Conservation (phyloP, 2,888 invertebrate genomes). For the Anagyrus pseudococci region DNA sequence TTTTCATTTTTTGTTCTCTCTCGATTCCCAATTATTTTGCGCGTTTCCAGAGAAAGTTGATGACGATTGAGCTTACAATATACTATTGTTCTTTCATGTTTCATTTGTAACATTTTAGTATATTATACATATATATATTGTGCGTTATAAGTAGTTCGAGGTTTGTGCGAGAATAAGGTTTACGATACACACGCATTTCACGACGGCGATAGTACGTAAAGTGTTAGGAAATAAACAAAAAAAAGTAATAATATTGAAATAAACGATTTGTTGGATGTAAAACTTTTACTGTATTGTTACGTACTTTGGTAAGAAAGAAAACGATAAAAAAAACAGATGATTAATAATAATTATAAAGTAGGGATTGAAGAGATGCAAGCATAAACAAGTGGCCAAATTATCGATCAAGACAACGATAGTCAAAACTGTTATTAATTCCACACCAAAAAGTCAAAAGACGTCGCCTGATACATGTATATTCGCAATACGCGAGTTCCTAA, state of each 20-base stretch:
- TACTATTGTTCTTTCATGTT: constrained; percentile 36
- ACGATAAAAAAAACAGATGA: constrained; percentile 3
- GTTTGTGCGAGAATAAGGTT: constrained; percentile 28
- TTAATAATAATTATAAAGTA: constrained; percentile 24
- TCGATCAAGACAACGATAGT: constrained; percentile 36
- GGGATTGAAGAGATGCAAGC: constrained; percentile 27
- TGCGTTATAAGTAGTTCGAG: constrained; percentile 32
- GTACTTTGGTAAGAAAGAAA: constrained; percentile 35
- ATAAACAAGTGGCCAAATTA: constrained; percentile 39
- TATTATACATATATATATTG: constrained; percentile 20
- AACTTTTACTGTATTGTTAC: constrained; percentile 40
- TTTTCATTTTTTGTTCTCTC: constrained; percentile 10
- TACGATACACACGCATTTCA: constrained; percentile 34
- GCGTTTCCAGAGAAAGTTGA: constrained; percentile 15
- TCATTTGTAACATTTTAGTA: constrained; percentile 36
- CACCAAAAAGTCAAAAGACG: constrained; percentile 23
- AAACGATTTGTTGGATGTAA: constrained; percentile 38
- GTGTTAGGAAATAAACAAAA: constrained; percentile 12
- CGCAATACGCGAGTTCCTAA: constrained; percentile 24
- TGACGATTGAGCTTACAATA: constrained; percentile 14
- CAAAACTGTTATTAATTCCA: constrained; percentile 32
- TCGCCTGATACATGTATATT: constrained; percentile 15
- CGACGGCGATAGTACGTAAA: constrained; percentile 36
- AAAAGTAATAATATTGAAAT: too few species aligned
- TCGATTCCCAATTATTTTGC: constrained; percentile 24